Conservation (phyloP, 2,113 vertebrate genomes). For the Burhinus bistriatus region DNA sequence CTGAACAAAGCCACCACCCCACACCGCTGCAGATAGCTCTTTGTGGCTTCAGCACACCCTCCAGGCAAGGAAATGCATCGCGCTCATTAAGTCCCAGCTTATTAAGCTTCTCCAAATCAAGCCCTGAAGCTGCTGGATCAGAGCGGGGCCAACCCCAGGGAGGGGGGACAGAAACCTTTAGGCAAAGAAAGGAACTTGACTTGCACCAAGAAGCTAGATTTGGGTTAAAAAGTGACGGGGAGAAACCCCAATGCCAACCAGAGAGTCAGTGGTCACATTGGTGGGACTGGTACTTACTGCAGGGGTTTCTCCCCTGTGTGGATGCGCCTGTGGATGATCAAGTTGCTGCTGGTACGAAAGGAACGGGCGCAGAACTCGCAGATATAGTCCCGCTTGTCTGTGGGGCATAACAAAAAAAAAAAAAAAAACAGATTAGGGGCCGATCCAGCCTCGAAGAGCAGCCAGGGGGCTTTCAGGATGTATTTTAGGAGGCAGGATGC, state of each 20-base stretch:
- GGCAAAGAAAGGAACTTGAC: background rate
- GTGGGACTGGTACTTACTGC: constrained; percentile 69
- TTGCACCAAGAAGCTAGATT: background rate
- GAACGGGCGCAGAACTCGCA: constrained; percentile 85
- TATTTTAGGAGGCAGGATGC: background rate
- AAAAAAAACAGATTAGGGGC: background rate
- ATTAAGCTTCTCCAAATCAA: background rate
- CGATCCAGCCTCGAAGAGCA: no score
- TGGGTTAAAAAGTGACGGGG: accelerated
- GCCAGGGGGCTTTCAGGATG: accelerated
- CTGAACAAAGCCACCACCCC: background rate
- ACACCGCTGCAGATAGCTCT: no score
- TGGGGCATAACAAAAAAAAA: background rate
- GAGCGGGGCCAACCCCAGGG: accelerated
- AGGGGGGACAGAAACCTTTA: accelerated
- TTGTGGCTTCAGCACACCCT: background rate
- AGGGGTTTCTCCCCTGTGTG: constrained; percentile 85
- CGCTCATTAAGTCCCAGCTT: accelerated
- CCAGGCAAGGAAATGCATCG: background rate
- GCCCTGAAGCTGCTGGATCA: background rate
- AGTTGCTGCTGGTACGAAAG: constrained; percentile 84
- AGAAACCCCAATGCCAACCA: no score
- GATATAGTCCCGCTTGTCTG: constrained; percentile 83
- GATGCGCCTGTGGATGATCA: constrained; percentile 83
- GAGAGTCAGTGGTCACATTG: background rate